A percentile compares a stretch with the other conserved stretches of the same genome.
These are phyloP conservation scores for Drosophila pseudoananassae DNA, from an alignment of 1,140 invertebrate species.

Conservation along the genomic window DNA sequence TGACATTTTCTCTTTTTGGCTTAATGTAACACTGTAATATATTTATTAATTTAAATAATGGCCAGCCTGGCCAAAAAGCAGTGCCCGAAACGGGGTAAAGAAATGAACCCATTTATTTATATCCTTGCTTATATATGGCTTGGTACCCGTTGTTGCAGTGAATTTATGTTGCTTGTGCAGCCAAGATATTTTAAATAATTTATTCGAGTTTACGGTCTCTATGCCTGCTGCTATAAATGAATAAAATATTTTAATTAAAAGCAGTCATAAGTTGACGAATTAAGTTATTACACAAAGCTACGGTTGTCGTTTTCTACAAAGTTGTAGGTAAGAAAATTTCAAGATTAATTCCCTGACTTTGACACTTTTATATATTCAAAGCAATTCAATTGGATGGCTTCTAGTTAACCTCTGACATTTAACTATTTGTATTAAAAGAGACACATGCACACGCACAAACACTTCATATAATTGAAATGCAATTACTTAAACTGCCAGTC, in stretches of 20 bases:
- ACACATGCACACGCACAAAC: background rate
- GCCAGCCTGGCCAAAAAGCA: conserved; percentile 17
- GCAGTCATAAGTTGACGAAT: conserved; percentile 7
- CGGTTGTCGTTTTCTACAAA: background rate
- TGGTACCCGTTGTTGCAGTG: conserved; percentile 18
- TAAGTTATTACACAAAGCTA: conserved; percentile 20
- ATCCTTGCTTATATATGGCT: background rate
- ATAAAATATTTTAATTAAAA: conserved; percentile 69
- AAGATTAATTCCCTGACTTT: conserved; percentile 15
- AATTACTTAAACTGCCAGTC: conserved; percentile 36
- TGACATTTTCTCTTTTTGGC: conserved; percentile 10
- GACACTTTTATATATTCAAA: background rate
- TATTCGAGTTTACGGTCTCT: background rate
- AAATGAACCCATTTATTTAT: conserved; percentile 37
- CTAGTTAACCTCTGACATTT: conserved; percentile 14
- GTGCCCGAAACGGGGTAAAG: conserved; percentile 9
- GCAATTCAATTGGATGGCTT: conserved; percentile 19
- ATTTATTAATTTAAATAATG: conserved; percentile 71
- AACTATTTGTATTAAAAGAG: conserved; percentile 7
- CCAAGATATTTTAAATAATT: conserved; percentile 42
- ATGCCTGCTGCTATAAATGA: conserved; percentile 19
- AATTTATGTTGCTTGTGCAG: conserved; percentile 38
- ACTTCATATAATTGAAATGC: conserved; percentile 25
- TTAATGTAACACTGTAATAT: conserved; percentile 59
- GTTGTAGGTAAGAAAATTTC: background rate